Conservation (phyloP, 1,140 invertebrate genomes). For the Riptortus pedestris region DNA sequence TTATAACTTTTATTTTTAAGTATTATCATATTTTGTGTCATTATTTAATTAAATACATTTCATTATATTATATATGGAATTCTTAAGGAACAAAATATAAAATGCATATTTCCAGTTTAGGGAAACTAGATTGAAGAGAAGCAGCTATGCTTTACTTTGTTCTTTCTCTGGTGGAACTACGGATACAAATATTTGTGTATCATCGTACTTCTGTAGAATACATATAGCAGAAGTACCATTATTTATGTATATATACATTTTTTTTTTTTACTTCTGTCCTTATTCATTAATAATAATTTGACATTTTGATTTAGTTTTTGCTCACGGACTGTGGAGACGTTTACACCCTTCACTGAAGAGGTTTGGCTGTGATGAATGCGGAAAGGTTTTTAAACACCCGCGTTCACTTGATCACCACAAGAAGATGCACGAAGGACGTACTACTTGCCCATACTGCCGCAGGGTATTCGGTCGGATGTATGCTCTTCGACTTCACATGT, state of each 20-base stretch:
- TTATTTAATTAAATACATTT: no score
- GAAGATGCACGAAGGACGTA: slow-evolving; percentile 63
- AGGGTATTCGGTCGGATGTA: slow-evolving; percentile 51
- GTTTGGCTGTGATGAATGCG: slow-evolving; percentile 49
- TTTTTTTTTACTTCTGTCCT: not conserved
- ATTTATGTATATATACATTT: not conserved
- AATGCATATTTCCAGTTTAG: no score
- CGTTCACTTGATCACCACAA: slow-evolving; percentile 64
- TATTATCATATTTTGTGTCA: no score
- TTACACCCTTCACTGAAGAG: slow-evolving; percentile 26
- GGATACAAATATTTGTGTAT: no score
- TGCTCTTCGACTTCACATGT: slow-evolving; percentile 32
- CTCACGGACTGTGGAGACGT: slow-evolving; percentile 25
- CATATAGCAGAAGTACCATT: no score
- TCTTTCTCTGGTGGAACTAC: no score
- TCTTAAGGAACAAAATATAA: no score
- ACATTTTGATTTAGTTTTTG: slow-evolving; percentile 25
- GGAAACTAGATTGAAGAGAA: no score
- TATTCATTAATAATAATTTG: not conserved
- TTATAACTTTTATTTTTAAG: no score
- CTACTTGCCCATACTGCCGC: slow-evolving; percentile 49
- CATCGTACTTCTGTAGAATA: no score
- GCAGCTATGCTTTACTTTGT: no score
- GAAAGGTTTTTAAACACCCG: slow-evolving; percentile 64
- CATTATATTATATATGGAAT: no score